Evolutionary conservation across 2,113 vertebrate genomes (phyloP), one percentile per base, ranked within the genome.

Genomic region (Zapus hudsonius): DNA sequence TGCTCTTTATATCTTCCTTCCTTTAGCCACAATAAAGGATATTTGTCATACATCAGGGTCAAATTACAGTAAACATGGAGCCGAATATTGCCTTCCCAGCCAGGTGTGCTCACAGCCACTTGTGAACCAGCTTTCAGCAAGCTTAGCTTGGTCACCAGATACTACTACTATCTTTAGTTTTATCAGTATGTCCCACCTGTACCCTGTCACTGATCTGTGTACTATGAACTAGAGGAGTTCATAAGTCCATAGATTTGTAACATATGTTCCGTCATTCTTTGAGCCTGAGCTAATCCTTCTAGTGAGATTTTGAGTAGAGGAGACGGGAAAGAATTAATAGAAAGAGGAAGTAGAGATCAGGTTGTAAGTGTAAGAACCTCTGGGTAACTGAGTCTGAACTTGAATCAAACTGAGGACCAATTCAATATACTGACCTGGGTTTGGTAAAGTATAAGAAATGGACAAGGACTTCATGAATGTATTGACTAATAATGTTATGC

Each of bases 121-220:
- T 1, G 0, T 25, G 36, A 38, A 42, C 17, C 4, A 23, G 0
- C n/a, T 40, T 52, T 72, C 33, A 27, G 0, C 69, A 74, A 4
- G 19, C 44, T 52, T 61, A 76, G 25, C 76, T 40, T 74, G 23
- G 0, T 44, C 13, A 31, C 8, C 16, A 38, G 0, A 0, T 3
- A 38, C 0, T 75, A 44, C 4, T 61, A 38, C 8, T 76, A 4
- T 69, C 80, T 73, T 72, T 33, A 86, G 64, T 3, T 64, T 79
- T 74, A 42, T 0, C 8, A 20, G 27, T 42, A 73, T 83, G 36
- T 61, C 19, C 1, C 2, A 52, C 1, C 2, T 76, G 11, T 63
- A 29, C 36, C 44, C 5, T 23, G 7, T 15, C n/a, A 36, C 0
- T 40, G 20, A 27, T 84, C 66, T 87, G 76, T 67, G 11, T 13